Base-by-base conservation (phyloP, 2,797 vertebrate genomes). In the Amblyraja radiata region DNA sequence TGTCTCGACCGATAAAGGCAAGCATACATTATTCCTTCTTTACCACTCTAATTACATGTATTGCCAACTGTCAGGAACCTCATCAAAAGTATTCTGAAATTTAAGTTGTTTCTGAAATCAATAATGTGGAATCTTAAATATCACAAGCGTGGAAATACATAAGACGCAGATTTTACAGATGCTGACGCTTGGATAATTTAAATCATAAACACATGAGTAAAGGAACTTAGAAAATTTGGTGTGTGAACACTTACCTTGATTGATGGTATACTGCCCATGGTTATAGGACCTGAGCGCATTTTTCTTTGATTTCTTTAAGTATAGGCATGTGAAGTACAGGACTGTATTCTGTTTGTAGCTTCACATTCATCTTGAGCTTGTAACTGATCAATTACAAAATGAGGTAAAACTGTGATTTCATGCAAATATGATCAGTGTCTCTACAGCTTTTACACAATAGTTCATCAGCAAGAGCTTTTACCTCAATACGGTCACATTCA, bases 321-420 rank as follows among this genome's bases (percentile, higher is more conserved):
- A 97, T 95, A 0, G 99, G 99, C 98, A 99, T 98, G 95, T 99
- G 99, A 18, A 99, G 95, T 76, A 99, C 98, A 0, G 98, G 97
- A 32, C 94, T 94, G 0, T 99, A 99, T 8, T 99, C 99, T 0
- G 98, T 95, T 83, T 96, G 98, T 94, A 99, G 96, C 94, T 99
- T 99, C 54, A 97, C 95, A 11, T 94, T 94, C 98, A 99, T 97
- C 95, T 99, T 99, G 93, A 98, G 6, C 93, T 98, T 98, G 95
- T 98, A 97, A 95, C 99, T 99, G 93, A 95, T 93, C 93, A 93
- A 1, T 93, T 8, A 63, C 68, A 90, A 76, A 16, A 78, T 32
- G 21, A 9, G 13, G 21, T 23, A 68, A 39, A 68, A 39, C 28
- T 58, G 11, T 46, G 11, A 65, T n/a, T 68, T 21, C 65, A 88